phyloP scores from a whole-genome alignment of 1,140 invertebrate species.

The Oscheius sp. region DNA sequence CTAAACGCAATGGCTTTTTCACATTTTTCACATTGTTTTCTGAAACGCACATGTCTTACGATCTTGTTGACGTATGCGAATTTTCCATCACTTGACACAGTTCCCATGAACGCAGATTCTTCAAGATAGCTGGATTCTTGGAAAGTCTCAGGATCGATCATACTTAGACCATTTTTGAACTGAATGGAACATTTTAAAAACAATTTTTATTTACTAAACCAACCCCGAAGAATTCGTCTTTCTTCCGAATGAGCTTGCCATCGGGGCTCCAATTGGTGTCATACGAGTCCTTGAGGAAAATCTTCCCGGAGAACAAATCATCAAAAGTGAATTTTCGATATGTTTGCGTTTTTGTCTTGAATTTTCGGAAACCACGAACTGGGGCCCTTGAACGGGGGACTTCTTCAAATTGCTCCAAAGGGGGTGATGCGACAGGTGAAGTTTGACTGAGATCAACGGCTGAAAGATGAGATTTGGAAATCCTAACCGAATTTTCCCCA shows the following conservation, averaged over 20 bases:
- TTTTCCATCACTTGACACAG: not conserved
- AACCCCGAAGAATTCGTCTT: constrained; percentile 7
- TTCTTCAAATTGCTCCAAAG: not conserved
- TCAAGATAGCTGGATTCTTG: not conserved
- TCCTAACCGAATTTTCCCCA: not conserved
- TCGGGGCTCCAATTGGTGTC: constrained; percentile 18
- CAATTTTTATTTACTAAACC: not conserved
- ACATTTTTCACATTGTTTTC: not conserved
- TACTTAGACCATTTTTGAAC: constrained; percentile 1
- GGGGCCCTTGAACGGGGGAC: not conserved
- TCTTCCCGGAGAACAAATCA: constrained; percentile 21
- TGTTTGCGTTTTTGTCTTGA: not conserved
- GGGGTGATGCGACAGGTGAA: not conserved
- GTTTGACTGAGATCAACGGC: constrained; percentile 11
- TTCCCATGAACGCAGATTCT: not conserved
- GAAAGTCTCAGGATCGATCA: not conserved
- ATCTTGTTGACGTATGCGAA: not conserved
- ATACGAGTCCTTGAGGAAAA: constrained; percentile 11
- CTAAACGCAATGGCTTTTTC: not conserved
- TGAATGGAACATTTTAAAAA: not conserved
- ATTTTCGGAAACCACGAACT: not conserved
- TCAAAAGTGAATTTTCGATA: constrained; percentile 24
- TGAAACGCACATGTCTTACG: not conserved
- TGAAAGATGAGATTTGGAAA: not conserved
- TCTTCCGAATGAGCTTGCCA: constrained; percentile 11